These are phyloP conservation scores for Perca fluviatilis DNA, from an alignment of 2,113 vertebrate species.

Conservation along the genomic window DNA sequence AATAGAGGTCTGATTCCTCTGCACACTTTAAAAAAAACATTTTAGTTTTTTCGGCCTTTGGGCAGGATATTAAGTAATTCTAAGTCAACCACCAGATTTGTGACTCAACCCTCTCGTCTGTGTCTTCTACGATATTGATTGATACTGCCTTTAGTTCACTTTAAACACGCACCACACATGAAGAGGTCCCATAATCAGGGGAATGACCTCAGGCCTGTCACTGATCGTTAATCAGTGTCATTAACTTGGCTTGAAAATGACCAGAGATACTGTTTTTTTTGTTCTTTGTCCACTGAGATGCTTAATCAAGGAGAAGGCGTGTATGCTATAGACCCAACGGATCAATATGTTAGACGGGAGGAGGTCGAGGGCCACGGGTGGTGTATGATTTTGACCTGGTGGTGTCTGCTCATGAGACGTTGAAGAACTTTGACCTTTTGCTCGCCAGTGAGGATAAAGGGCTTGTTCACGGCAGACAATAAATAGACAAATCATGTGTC, in stretches of 20 bases:
- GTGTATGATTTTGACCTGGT: conserved; percentile 49
- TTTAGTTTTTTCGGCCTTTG: neutral
- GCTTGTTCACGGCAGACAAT: conserved; percentile 8
- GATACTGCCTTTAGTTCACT: neutral
- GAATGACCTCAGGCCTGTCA: conserved; percentile 11
- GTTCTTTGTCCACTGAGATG: conserved; percentile 10
- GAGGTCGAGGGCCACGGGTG: conserved; percentile 8
- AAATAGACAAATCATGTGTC: conserved; percentile 30
- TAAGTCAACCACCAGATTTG: neutral
- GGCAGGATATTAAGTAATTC: neutral
- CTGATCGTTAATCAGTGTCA: conserved; percentile 58
- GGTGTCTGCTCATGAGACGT: conserved; percentile 62
- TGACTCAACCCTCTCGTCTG: neutral
- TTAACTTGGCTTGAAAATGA: conserved; percentile 18
- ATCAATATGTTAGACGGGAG: conserved; percentile 60
- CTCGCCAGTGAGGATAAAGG: conserved; percentile 9
- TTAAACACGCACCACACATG: neutral
- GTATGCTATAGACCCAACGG: conserved; percentile 6
- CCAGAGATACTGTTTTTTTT: neutral
- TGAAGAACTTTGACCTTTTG: conserved; percentile 67
- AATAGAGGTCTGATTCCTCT: neutral
- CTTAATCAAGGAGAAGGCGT: conserved; percentile 46
- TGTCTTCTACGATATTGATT: neutral
- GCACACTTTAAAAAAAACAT: too few species aligned
- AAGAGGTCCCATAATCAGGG: neutral